Base-by-base conservation (phyloP, 2,113 vertebrate genomes). In the Gadus chalcogrammus region DNA sequence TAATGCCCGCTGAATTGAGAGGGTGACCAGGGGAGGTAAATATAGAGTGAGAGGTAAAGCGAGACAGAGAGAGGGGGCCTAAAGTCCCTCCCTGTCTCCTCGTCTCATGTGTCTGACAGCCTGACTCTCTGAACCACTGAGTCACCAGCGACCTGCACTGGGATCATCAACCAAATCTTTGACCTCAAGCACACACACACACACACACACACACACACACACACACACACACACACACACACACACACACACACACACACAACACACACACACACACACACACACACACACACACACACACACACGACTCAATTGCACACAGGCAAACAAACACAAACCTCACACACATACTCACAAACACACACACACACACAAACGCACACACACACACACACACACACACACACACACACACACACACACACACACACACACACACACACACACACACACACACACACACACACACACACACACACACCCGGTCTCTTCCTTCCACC, bases 141-240 rank as follows among this genome's bases (percentile, higher is more conserved):
- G 88, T 88, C 88, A 88, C 91, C 88, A 89, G 18, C 90, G 88
- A 88, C 88, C 90, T 89, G 88, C 84, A 68, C 64, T 85, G 82
- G 77, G 84, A 92, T 91, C 92, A 93, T 92, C 92, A 91, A 92
- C 91, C 91, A 92, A 92, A 92, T 93, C 92, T 90, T 83, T 92
- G 91, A 93, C 92, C 92, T 93, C 93, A 31, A 4, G 5, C 31
- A 31, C 92, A 92, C 90, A 90, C 90, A 86, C 80, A 27, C 18
- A 61, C 60, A 61, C 60, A 55, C 68, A 70, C 60, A 61, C 60
- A 61, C 18, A 61, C 60, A 61, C 60, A 61, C 60, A 22, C 18
- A 22, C 8, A 61, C 20, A 22, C 60, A 61, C n/a, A 22, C 20
- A 61, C 20, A 22, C n/a, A 61, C 60, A 61, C 15, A 61, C 60